Evolutionary conservation across 2,797 vertebrate species (phyloP).

Genomic region (Gymnodraco acuticeps): DNA sequence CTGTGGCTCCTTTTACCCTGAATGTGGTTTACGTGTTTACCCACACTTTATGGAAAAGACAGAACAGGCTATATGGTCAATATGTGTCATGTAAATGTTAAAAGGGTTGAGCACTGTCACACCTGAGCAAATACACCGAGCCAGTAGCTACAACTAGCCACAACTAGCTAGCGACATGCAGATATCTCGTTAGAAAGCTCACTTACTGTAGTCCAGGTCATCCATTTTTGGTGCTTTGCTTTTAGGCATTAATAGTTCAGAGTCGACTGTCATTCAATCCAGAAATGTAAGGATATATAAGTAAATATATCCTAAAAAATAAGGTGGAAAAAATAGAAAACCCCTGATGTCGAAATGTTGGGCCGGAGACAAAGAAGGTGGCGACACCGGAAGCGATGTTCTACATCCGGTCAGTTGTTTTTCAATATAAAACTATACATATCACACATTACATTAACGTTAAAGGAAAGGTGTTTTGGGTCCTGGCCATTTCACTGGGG

Average conservation of each 20-base stretch:
- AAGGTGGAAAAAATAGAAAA: conserved; percentile 71
- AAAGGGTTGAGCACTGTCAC: neutral
- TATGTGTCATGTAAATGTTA: neutral
- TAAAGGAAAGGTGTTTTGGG: too few relatives aligned
- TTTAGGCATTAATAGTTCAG: conserved; percentile 91
- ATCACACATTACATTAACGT: too few relatives aligned
- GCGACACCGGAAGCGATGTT: conserved; percentile 78
- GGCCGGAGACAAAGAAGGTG: conserved; percentile 86
- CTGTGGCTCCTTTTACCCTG: too few relatives aligned
- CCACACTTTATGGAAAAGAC: neutral
- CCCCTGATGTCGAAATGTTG: conserved; percentile 71
- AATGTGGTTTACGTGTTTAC: neutral
- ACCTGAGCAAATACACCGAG: conserved; percentile 44
- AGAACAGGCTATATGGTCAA: accelerated
- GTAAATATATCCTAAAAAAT: conserved; percentile 83
- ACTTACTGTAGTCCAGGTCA: conserved; percentile 91
- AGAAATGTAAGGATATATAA: conserved; percentile 84
- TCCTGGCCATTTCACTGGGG: neutral
- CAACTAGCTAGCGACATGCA: conserved; percentile 52
- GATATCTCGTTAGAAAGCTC: conserved; percentile 35
- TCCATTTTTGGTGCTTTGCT: conserved; percentile 91
- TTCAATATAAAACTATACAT: conserved; percentile 50
- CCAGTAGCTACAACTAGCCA: conserved; percentile 55
- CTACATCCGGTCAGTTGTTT: conserved; percentile 67
- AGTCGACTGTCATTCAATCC: conserved; percentile 89